These are phyloP conservation scores for Muscicapa comitata DNA, from an alignment of 2,797 vertebrate species.

Conservation along the genomic window DNA sequence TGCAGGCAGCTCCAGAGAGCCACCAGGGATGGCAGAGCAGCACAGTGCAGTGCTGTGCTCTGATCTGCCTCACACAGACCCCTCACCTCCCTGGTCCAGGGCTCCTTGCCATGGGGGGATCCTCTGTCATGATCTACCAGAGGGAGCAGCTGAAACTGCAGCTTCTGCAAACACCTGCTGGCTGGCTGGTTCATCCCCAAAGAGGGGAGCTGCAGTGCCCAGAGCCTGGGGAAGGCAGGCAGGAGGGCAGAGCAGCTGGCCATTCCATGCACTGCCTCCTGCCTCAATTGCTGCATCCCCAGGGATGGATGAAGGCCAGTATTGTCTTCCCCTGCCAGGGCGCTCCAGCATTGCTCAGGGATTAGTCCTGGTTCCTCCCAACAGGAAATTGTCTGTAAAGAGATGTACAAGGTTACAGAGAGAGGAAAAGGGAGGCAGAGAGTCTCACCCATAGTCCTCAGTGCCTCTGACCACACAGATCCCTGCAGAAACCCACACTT, in stretches of 20 bases:
- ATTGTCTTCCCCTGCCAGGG: neutral
- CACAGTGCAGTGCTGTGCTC: too few species aligned
- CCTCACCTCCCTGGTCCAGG: neutral
- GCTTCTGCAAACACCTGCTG: neutral
- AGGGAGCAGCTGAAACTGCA: neutral
- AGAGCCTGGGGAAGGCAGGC: neutral
- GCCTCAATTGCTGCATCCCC: neutral
- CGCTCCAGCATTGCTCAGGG: neutral
- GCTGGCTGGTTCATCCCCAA: accelerated
- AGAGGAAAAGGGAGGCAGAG: neutral
- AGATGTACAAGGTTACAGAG: neutral
- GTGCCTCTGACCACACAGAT: neutral
- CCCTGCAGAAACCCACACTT: neutral
- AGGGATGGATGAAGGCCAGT: neutral
- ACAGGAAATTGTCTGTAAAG: neutral
- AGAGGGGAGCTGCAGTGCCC: neutral
- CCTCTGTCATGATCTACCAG: too few species aligned
- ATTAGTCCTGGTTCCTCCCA: neutral
- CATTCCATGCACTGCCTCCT: neutral
- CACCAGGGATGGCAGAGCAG: neutral
- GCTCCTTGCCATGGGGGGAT: neutral
- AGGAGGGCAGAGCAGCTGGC: neutral
- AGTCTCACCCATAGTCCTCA: neutral
- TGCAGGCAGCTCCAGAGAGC: neutral
- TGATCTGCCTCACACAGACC: neutral